Conservation (phyloP, 2,113 vertebrate genomes). For the Rhea pennata region DNA sequence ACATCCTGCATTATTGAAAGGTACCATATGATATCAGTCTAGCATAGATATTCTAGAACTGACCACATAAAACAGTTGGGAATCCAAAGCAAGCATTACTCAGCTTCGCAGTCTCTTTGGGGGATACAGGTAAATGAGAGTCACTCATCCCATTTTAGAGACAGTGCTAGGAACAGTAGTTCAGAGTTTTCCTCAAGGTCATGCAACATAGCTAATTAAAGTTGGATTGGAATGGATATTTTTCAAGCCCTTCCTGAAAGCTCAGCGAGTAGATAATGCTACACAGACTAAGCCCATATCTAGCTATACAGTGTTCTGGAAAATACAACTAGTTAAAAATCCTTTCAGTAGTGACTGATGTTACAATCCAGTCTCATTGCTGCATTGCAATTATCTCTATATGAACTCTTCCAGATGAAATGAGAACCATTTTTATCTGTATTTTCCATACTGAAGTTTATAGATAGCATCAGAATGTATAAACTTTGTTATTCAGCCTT, state of each 20-base stretch:
- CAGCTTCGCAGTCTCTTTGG: neutral
- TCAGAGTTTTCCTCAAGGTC: constrained; percentile 51
- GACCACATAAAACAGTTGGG: neutral
- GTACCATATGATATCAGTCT: constrained; percentile 56
- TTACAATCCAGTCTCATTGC: constrained; percentile 51
- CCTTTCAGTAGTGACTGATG: constrained; percentile 25
- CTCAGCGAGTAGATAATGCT: neutral
- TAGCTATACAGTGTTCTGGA: neutral
- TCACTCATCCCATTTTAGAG: neutral
- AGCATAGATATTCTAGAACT: neutral
- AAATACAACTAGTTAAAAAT: constrained; percentile 43
- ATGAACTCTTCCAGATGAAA: constrained; percentile 73
- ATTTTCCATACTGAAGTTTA: constrained; percentile 56
- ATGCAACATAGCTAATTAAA: constrained; percentile 54
- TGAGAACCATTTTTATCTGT: constrained; percentile 72
- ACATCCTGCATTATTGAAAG: constrained; percentile 84
- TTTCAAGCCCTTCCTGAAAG: constrained; percentile 39
- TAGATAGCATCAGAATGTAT: constrained; percentile 59
- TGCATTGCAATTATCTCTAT: constrained; percentile 67
- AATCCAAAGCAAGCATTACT: neutral
- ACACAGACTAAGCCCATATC: neutral
- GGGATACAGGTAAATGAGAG: constrained; percentile 2
- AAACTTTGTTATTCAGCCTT: constrained; percentile 62
- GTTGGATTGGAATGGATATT: neutral
- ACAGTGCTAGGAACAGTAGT: neutral